Evolutionary conservation across 2,797 vertebrate genomes (phyloP), one percentile per base, ranked within the genome.

Genomic region (Anniella stebbinsi): DNA sequence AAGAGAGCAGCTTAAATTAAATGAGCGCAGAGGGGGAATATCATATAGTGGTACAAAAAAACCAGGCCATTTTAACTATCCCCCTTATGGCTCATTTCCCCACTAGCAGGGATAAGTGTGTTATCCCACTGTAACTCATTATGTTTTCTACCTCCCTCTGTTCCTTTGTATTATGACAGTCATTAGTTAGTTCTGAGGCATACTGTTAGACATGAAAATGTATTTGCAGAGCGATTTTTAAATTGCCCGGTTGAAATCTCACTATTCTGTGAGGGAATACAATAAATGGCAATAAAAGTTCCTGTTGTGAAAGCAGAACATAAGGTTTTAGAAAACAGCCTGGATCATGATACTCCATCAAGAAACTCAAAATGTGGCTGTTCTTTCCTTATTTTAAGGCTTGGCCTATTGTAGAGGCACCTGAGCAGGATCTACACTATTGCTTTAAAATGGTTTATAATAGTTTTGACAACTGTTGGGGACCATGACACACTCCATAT

Each of bases 1-100:
- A 95, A 95, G 45, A 86, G 0, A 72, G 85, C 91, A 36, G 28
- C 78, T 87, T 91, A 83, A 93, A 91, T 89, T 88, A 84, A 93
- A 89, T 51, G 2, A 81, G 76, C 30, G 30, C 30, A 3, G 33
- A 94, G 17, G 25, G 80, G 33, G 54, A 73, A 28, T 78, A 93
- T 57, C 0, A 1, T 0, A 4, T 2, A 88, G 45, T 17, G 66
- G 28, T 51, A 80, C 21, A 93, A 89, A 93, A 87, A 0, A 87
- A 0, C 9, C 33, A 92, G 87, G 38, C 5, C 67, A 67, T 88
- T 84, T 87, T 77, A 87, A 86, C 23, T 2, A 0, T 83, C 25
- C 12, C 10, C 76, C 83, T 87, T 89, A 82, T 0, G 13, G 87
- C 73, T 94, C 73, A 84, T 92, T 95, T 96, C 85, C 89, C 92